Conservation (phyloP, 2,797 vertebrate species). For the Danio choprae region DNA sequence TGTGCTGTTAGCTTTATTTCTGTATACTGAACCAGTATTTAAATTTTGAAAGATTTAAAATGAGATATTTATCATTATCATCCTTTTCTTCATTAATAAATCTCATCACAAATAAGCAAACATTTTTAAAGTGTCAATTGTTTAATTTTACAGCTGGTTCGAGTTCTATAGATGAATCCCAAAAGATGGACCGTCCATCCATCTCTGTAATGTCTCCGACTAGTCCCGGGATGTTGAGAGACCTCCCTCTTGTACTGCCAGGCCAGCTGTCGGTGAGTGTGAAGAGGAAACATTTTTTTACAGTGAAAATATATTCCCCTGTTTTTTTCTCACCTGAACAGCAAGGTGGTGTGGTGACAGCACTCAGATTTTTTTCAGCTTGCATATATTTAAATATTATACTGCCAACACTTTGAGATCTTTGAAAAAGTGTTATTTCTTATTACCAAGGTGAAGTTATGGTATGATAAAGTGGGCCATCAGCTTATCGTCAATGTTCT, state of each 20-base stretch:
- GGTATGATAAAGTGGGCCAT: conserved; percentile 98
- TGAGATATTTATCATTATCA: no score
- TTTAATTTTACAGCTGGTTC: conserved; percentile 82
- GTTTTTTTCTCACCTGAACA: conserved; percentile 4
- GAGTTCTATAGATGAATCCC: conserved; percentile 95
- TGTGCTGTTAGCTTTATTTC: no score
- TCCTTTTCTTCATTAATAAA: not conserved
- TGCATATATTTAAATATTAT: not conserved
- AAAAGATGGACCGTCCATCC: conserved; percentile 97
- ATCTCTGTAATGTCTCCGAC: conserved; percentile 99
- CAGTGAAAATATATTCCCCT: not conserved
- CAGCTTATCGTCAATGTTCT: conserved; percentile 98
- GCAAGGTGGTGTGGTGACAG: not conserved
- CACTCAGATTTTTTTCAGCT: not conserved
- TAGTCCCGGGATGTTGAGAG: conserved; percentile 92
- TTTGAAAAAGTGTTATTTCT: conserved; percentile 14
- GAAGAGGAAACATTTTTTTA: not conserved
- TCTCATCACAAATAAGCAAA: not conserved
- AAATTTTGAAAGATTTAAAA: no score
- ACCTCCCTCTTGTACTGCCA: conserved; percentile 91
- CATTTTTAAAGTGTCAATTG: not conserved
- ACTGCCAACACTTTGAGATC: not conserved
- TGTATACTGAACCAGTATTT: no score
- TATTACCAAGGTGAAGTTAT: conserved; percentile 88
- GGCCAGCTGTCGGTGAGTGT: conserved; percentile 94